Evolutionary conservation across 2,113 vertebrate genomes (phyloP).

Genomic region (Forbesichthys agassizii): DNA sequence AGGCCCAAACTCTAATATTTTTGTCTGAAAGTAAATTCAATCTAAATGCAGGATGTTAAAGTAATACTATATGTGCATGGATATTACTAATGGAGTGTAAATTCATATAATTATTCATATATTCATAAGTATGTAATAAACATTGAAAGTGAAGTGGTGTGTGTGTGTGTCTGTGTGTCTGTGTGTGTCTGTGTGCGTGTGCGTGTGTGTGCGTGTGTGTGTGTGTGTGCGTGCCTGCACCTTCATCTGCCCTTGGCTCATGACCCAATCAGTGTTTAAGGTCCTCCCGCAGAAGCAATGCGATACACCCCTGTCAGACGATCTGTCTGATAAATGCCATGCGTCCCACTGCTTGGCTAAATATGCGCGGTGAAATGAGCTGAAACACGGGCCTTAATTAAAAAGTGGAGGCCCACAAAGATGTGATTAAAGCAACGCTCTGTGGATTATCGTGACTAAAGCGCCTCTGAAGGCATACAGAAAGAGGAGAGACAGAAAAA

Average conservation of each 20-base stretch:
- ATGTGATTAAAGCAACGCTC: conserved; percentile 75
- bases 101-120: too few species aligned
- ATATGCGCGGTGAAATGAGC: conserved; percentile 79
- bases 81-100: too few species aligned
- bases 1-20: too few species aligned
- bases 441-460: conserved; percentile 70
- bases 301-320: conserved; percentile 69
- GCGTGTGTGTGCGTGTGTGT: background rate
- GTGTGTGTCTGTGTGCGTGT: background rate
- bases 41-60: too few species aligned
- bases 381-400: conserved; percentile 80
- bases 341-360: conserved; percentile 72
- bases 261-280: conserved; percentile 61
- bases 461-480: conserved; percentile 59
- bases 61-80: too few species aligned
- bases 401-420: conserved; percentile 72
- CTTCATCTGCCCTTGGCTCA: conserved; percentile 61
- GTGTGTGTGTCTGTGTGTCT: background rate
- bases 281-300: conserved; percentile 48
- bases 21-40: too few species aligned
- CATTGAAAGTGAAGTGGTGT: background rate
- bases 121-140: too few species aligned
- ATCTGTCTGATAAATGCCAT: conserved; percentile 69
- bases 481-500: conserved; percentile 33
- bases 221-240: background rate